Percentiles rank a stretch among this genome's conserved stretches.
These are phyloP conservation scores for Athene cunicularia DNA, from an alignment of 2,113 vertebrate genomes.

Conservation along the genomic window DNA sequence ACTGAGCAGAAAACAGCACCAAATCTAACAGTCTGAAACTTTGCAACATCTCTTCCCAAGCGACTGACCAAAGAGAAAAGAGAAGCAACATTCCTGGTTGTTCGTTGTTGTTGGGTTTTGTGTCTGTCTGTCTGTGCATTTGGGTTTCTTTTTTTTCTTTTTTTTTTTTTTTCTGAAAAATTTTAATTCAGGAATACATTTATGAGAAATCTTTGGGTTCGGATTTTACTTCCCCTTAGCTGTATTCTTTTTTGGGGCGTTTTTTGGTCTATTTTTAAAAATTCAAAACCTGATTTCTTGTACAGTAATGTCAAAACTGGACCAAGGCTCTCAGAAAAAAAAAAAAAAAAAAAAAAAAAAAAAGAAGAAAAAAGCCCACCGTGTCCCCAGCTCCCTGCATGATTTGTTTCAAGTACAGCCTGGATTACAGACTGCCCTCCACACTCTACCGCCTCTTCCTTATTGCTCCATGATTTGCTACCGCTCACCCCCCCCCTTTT, in stretches of 20 bases:
- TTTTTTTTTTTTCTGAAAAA: conserved; percentile 51
- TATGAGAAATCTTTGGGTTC: conserved; percentile 32
- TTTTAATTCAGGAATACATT: conserved; percentile 63
- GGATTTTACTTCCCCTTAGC: conserved; percentile 40
- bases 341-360: not conserved
- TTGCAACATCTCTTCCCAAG: not conserved
- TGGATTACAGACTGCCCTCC: conserved; percentile 45
- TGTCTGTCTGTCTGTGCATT: conserved; percentile 27
- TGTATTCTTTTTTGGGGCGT: not conserved
- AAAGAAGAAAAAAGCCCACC: not conserved
- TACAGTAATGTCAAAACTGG: conserved; percentile 65
- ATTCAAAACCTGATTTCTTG: conserved; percentile 44
- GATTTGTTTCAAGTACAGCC: conserved; percentile 48
- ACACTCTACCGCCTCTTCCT: not conserved
- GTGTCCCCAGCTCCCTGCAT: conserved; percentile 2
- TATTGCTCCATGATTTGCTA: conserved; percentile 23
- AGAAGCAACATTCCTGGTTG: conserved; percentile 40
- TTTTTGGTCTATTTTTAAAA: conserved; percentile 34
- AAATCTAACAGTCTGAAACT: not conserved
- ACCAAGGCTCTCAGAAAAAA: conserved; percentile 64
- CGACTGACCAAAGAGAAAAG: not conserved
- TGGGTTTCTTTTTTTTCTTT: not conserved
- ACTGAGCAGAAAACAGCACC: conserved; percentile 62
- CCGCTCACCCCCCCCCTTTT: not conserved
- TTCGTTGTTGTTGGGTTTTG: not conserved